A percentile compares a stretch with the other conserved stretches of the same genome.
Conservation (phyloP, 2,113 vertebrate genomes). For the Pardalotus punctatus region DNA sequence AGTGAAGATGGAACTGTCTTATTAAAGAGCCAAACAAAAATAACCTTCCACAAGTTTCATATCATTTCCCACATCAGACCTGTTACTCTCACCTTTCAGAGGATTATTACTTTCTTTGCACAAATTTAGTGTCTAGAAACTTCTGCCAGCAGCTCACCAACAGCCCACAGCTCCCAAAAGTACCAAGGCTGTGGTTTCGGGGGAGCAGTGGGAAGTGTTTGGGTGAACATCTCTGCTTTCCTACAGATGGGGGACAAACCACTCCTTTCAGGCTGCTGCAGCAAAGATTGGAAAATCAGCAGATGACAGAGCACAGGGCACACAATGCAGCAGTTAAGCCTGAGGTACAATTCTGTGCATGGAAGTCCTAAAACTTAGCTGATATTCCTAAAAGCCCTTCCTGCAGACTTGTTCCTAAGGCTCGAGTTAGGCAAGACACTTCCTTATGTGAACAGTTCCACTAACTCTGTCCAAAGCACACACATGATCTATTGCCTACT, state of each 20-base stretch:
- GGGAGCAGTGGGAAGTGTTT: not conserved
- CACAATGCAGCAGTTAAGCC: rapidly evolving
- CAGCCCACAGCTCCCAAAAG: not conserved
- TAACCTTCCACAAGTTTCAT: not conserved
- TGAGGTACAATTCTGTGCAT: not conserved
- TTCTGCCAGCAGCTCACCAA: not conserved
- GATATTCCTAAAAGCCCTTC: not conserved
- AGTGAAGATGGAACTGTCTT: not conserved
- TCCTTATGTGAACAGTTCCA: not conserved
- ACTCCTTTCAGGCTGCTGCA: not conserved
- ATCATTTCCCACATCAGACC: not conserved
- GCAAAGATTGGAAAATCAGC: not conserved
- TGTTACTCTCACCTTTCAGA: not conserved
- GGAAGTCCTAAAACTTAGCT: not conserved
- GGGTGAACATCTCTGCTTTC: not conserved
- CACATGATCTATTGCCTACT: not conserved
- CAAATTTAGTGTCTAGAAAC: not conserved
- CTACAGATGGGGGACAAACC: not conserved
- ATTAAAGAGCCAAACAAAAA: not conserved
- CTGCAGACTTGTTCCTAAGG: not conserved
- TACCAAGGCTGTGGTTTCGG: not conserved
- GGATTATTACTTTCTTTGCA: not conserved
- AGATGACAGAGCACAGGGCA: not conserved
- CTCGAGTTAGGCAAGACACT: not conserved
- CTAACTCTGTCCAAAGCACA: not conserved